Conservation (phyloP, 2,888 invertebrate genomes). For the Liopterus haemorrhoidalis region DNA sequence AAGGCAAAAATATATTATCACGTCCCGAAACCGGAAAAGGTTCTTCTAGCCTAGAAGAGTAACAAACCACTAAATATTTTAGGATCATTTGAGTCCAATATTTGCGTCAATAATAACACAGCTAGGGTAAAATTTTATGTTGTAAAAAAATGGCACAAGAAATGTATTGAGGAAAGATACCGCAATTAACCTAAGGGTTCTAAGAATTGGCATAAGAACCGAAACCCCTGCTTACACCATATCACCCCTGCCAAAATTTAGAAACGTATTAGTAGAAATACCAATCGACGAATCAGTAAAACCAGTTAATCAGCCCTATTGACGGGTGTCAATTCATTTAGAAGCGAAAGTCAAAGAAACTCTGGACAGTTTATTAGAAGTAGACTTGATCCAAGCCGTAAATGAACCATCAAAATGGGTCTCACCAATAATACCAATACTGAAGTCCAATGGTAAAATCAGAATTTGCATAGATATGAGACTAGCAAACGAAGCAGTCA, state of each 20-base stretch:
- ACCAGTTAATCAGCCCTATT: constrained; percentile 34
- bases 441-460: constrained; percentile 31
- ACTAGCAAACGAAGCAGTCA: constrained; percentile 29
- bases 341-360: constrained; percentile 31
- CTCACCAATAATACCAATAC: constrained; percentile 26
- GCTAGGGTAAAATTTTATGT: constrained; percentile 27
- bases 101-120: constrained; percentile 18
- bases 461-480: constrained; percentile 35
- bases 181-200: constrained; percentile 18
- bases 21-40: constrained; percentile 21
- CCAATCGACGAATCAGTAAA: constrained; percentile 32
- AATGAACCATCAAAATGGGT: constrained; percentile 32
- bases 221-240: constrained; percentile 20
- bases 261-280: constrained; percentile 32
- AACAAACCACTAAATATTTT: constrained; percentile 24
- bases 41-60: constrained; percentile 28
- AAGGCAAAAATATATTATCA: no score
- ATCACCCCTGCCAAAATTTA: constrained; percentile 35
- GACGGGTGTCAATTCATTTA: no score
- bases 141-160: no score
- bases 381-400: constrained; percentile 33
- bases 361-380: constrained; percentile 27
- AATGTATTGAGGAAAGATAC: constrained; percentile 24
- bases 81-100: constrained; percentile 30
- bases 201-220: constrained; percentile 26